Base-by-base conservation (phyloP, 2,113 vertebrate species). In the Takifugu bimaculatus region DNA sequence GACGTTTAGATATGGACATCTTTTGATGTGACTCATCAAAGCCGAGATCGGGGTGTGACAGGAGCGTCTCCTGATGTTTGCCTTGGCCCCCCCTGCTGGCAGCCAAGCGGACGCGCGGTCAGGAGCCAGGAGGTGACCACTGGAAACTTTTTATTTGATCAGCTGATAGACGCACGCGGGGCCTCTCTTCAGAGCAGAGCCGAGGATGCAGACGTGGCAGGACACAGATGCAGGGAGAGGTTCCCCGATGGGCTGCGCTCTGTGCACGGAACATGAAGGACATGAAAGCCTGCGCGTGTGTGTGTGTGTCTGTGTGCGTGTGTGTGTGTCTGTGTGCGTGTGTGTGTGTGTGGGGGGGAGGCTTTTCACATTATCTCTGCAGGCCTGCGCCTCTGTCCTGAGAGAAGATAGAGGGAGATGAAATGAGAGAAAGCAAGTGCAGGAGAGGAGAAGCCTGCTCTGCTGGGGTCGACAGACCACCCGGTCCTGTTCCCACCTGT, bases 1-100 rank as follows among this genome's bases (percentile, higher is more conserved):
- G 72, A 84, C 58, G 72, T 85, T 75, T 35, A 75, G 80, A 87
- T 81, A 71, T 60, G 81, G 72, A 78, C 78, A 72, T 61, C 63
- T 58, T 87, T 89, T 87, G 85, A 89, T 87, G 83, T 75, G 74
- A 66, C 75, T 79, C 82, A 78, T 88, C 88, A 88, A 89, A 89
- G 86, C 74, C 2, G 42, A 58, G 74, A 81, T 80, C 48, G 66
- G 80, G 70, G 72, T 70, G 81, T 66, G 86, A 86, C 78, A 80
- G 80, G 64, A 75, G 77, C 77, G 65, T 85, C 83, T 80, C 80
- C 80, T 49, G 69, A 85, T 81, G 83, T 85, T 83, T 83, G 68
- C 80, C 74, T 61, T 51, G 59, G 59, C 67, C 72, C 82, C 80
- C 86, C 84, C 35, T 28, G 79, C 82, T 80, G 75, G 56, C 74